Conservation (phyloP, 2,113 vertebrate genomes). For the Chamaea fasciata region DNA sequence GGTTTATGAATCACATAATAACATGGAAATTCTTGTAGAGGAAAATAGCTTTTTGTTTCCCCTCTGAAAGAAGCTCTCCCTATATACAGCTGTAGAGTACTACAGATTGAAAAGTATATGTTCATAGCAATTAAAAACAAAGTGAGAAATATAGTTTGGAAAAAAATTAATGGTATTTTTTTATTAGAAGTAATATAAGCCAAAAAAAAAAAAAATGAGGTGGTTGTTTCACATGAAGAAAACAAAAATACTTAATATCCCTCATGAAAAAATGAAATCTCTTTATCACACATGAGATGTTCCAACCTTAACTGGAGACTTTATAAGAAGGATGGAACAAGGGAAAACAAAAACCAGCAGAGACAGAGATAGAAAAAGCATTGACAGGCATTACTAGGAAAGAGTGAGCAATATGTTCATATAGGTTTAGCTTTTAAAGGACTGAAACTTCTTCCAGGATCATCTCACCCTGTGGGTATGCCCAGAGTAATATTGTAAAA, state of each 20-base stretch:
- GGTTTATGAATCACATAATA: neutral
- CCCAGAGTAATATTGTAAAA: neutral
- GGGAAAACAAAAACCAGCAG: neutral
- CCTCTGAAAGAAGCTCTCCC: neutral
- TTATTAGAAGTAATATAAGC: neutral
- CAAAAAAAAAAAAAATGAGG: neutral
- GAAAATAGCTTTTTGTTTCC: neutral
- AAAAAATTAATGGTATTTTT: neutral
- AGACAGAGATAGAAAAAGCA: neutral
- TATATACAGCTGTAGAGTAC: neutral
- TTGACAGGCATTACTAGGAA: neutral
- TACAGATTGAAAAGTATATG: neutral
- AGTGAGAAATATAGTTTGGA: neutral
- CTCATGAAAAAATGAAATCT: neutral
- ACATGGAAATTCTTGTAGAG: neutral
- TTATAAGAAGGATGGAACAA: neutral
- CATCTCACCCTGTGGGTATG: neutral
- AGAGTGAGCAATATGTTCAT: neutral
- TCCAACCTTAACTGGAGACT: neutral
- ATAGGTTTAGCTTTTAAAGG: neutral
- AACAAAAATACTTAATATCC: neutral
- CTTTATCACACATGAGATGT: neutral
- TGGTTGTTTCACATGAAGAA: neutral
- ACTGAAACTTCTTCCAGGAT: neutral
- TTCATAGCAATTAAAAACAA: neutral